phyloP scores from a whole-genome alignment of 2,888 invertebrate genomes.

The Sisyra nigra region DNA sequence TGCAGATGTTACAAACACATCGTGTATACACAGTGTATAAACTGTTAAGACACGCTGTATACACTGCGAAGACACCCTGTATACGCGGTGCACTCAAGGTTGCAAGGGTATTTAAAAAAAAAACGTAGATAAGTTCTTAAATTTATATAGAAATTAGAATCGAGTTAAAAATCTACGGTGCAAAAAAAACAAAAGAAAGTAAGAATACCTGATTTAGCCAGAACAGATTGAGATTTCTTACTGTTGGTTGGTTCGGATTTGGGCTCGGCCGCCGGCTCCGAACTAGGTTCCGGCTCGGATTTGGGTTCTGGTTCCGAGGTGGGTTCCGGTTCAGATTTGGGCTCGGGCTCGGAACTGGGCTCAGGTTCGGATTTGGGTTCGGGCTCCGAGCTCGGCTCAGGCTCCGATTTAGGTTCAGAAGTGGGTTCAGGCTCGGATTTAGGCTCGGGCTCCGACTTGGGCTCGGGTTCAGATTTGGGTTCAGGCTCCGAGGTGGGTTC shows the following conservation, averaged over 20 bases:
- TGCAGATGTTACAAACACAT: too few species aligned
- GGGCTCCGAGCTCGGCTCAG: slow-evolving; percentile 28
- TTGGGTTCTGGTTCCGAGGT: slow-evolving; percentile 32
- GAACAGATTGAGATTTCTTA: too few species aligned
- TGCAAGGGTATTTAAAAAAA: too few species aligned
- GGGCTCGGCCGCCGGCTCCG: slow-evolving; percentile 20
- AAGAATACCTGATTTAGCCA: too few species aligned
- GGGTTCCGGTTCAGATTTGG: slow-evolving; percentile 24
- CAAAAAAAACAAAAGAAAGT: slow-evolving; percentile 9
- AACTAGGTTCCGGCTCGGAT: slow-evolving; percentile 24
- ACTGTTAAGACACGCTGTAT: too few species aligned
- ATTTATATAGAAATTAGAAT: too few species aligned
- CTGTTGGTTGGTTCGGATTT: slow-evolving; percentile 23
- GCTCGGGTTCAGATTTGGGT: slow-evolving; percentile 22
- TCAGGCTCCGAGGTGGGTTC: slow-evolving; percentile 28
- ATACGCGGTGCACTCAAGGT: too few species aligned
- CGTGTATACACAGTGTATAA: too few species aligned
- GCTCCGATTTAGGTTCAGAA: slow-evolving; percentile 22
- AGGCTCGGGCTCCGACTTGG: slow-evolving; percentile 24
- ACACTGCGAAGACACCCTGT: too few species aligned
- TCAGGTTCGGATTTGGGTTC: slow-evolving; percentile 29
- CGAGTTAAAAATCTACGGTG: slow-evolving; percentile 20
- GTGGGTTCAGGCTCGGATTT: slow-evolving; percentile 26
- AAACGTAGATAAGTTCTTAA: too few species aligned
- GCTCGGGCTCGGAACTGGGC: slow-evolving; percentile 28